Conservation (phyloP, 2,113 vertebrate genomes). For the Glaucidium brasilianum region DNA sequence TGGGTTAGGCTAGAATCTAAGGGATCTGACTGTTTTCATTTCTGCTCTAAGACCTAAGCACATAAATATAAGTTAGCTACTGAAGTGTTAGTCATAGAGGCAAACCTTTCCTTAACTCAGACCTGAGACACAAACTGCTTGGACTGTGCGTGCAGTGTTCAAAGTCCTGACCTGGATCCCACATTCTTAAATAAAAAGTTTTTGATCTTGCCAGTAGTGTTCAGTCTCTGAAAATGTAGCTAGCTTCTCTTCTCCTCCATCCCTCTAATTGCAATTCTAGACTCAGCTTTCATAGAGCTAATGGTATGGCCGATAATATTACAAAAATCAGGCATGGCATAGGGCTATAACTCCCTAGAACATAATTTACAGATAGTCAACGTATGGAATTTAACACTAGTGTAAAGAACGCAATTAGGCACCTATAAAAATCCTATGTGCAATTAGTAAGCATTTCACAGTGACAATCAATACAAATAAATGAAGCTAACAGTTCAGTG, state of each 20-base stretch:
- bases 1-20: background rate
- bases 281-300: background rate
- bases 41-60: background rate
- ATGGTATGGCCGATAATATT: background rate
- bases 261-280: background rate
- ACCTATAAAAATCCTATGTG: conserved; percentile 45
- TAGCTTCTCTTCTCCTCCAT: background rate
- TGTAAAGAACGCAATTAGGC: conserved; percentile 13
- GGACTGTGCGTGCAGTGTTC: background rate
- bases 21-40: background rate
- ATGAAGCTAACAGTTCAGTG: conserved; percentile 29
- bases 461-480: conserved; percentile 45
- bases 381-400: background rate
- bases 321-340: background rate
- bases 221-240: background rate
- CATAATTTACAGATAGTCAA: background rate
- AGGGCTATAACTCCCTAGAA: background rate
- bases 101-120: background rate
- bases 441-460: conserved; percentile 50
- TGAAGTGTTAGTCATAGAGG: background rate
- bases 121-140: background rate
- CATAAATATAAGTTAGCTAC: background rate
- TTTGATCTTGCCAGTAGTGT: background rate
- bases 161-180: background rate
- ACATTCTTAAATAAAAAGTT: background rate